phyloP scores from a whole-genome alignment of 2,113 vertebrate genomes.

The Ailurus styani region DNA sequence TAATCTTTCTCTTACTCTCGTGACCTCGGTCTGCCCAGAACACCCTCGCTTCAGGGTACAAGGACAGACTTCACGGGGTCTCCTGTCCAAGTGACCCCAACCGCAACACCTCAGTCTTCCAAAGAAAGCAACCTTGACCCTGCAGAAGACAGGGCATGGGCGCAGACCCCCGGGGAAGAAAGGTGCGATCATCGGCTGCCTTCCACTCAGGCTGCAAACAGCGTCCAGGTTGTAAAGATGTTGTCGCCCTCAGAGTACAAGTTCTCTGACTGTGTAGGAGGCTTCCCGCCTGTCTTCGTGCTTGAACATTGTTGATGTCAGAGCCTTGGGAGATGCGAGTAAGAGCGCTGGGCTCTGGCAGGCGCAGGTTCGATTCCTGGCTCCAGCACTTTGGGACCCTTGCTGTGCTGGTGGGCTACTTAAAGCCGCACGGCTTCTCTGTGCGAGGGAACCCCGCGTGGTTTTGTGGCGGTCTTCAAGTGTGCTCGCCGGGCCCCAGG shows the following conservation, averaged over 20 bases:
- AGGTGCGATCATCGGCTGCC: background rate
- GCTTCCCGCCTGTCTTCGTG: background rate
- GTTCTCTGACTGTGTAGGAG: background rate
- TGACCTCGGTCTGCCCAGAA: conserved; percentile 1
- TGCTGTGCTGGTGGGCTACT: fast-evolving
- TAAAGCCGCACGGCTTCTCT: background rate
- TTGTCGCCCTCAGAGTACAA: background rate
- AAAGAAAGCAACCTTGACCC: background rate
- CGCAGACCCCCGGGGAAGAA: fast-evolving
- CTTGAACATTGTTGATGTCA: background rate
- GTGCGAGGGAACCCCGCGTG: background rate
- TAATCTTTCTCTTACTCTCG: background rate
- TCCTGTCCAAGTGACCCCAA: background rate
- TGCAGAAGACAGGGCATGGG: background rate
- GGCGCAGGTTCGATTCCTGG: background rate
- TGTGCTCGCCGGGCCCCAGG: fast-evolving
- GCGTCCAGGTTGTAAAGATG: background rate
- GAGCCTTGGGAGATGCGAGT: background rate
- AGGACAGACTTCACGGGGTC: background rate
- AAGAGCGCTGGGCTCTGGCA: background rate
- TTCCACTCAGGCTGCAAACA: background rate
- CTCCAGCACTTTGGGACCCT: background rate
- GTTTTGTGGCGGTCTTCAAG: background rate
- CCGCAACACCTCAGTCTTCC: background rate
- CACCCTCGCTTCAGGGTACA: background rate